A percentile compares a stretch with the other conserved stretches of the same genome.
phyloP scores from a whole-genome alignment of 2,113 vertebrate genomes.

The Hipposideros armiger region DNA sequence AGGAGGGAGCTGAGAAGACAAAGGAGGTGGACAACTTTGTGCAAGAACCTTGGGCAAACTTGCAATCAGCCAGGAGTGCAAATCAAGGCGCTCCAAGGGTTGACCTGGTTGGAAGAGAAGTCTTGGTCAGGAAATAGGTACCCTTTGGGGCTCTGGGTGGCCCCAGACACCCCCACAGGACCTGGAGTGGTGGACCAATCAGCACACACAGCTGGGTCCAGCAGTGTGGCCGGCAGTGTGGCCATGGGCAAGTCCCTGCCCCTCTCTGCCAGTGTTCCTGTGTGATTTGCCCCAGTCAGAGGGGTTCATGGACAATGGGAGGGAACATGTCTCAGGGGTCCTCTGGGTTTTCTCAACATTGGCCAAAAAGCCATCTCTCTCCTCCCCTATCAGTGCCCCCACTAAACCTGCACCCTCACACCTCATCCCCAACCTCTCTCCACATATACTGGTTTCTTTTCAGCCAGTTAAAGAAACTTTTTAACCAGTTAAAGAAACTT shows the following conservation, averaged over 20 bases:
- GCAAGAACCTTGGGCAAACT: not conserved
- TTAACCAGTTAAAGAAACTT: not conserved
- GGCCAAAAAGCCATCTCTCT: not conserved
- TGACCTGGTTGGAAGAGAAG: accelerated
- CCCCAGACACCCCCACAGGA: too few species aligned
- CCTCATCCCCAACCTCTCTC: not conserved
- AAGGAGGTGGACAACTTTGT: not conserved
- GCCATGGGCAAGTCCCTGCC: not conserved
- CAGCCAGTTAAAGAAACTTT: not conserved
- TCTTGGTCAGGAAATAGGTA: not conserved
- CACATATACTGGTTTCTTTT: not conserved
- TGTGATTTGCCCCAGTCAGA: not conserved
- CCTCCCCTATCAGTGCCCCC: not conserved
- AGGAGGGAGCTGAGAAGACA: not conserved
- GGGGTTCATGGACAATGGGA: not conserved
- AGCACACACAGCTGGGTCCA: accelerated
- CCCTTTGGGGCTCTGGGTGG: not conserved
- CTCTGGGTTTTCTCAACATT: not conserved
- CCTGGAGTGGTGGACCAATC: not conserved
- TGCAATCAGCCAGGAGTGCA: not conserved
- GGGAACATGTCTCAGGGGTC: not conserved
- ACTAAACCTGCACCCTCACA: not conserved
- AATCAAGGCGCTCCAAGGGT: not conserved
- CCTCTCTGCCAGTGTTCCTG: not conserved
- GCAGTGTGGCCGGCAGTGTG: not conserved